A percentile compares a stretch with the other conserved stretches of the same genome.
Conservation (phyloP, 2,888 invertebrate genomes). For the Diarsia rubi region DNA sequence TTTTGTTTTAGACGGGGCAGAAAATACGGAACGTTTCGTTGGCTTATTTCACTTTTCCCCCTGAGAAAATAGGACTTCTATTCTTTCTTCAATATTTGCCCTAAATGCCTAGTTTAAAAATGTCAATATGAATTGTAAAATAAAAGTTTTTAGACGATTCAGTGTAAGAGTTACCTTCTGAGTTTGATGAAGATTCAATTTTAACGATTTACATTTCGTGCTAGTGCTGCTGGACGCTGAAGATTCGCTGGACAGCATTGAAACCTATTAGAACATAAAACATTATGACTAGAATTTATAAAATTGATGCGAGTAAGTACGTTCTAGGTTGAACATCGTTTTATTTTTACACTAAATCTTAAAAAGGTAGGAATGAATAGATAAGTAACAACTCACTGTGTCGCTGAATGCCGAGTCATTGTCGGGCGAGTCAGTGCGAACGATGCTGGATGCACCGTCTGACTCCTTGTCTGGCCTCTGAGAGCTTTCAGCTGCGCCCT, state of each 20-base stretch:
- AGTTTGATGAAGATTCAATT: conserved; percentile 82
- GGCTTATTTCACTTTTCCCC: no score
- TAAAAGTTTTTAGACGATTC: not conserved
- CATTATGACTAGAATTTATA: conserved; percentile 1
- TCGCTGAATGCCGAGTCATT: conserved; percentile 99
- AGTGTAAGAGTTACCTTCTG: conserved; percentile 78
- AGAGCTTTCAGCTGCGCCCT: conserved; percentile 70
- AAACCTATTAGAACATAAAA: conserved; percentile 89
- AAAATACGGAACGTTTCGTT: no score
- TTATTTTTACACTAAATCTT: not conserved
- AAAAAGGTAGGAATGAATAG: not conserved
- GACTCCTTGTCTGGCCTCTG: conserved; percentile 81
- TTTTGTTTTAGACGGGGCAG: not conserved
- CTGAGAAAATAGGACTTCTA: no score
- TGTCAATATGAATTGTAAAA: not conserved
- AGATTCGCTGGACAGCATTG: conserved; percentile 97
- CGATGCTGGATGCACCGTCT: conserved; percentile 82
- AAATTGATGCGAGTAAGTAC: not conserved
- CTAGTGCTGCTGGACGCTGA: conserved; percentile 97
- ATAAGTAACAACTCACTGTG: conserved; percentile 93
- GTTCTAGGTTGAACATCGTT: not conserved
- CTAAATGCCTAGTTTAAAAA: not conserved
- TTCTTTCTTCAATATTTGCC: not conserved
- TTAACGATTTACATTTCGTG: conserved; percentile 88
- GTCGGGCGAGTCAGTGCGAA: conserved; percentile 97